Conservation (phyloP, 1,140 invertebrate genomes). For the Leptinotarsa texana region DNA sequence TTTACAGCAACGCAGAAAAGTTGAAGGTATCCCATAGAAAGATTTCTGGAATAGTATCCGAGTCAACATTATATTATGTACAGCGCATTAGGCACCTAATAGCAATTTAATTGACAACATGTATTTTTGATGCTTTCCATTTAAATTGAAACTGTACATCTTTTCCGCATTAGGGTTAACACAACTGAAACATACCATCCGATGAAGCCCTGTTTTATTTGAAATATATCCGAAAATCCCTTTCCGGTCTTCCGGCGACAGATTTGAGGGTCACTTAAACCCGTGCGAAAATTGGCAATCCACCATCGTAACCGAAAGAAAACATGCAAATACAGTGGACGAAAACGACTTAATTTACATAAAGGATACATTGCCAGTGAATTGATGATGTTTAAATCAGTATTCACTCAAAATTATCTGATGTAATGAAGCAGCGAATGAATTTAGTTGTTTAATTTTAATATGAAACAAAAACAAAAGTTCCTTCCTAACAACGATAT, state of each 20-base stretch:
- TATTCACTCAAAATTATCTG: neutral
- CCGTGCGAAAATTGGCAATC: conserved; percentile 19
- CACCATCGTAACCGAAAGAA: conserved; percentile 15
- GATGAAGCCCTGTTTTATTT: neutral
- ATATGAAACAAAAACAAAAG: too few species aligned
- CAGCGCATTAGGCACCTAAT: too few species aligned
- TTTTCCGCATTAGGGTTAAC: neutral
- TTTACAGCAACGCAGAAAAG: too few species aligned
- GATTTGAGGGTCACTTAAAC: conserved; percentile 21
- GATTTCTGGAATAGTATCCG: too few species aligned
- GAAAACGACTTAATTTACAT: conserved; percentile 17
- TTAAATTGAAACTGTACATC: neutral
- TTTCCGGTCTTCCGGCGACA: neutral
- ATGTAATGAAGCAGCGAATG: conserved; percentile 1
- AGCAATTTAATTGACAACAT: too few species aligned
- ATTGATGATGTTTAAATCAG: neutral
- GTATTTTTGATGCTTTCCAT: too few species aligned
- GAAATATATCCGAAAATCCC: conserved; percentile 12
- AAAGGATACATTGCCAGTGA: neutral
- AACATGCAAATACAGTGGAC: conserved; percentile 23
- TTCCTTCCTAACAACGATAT: neutral
- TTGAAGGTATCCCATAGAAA: too few species aligned
- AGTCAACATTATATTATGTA: too few species aligned
- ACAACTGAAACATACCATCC: neutral
- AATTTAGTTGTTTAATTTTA: neutral